These are phyloP conservation scores for Euzophera pinguis DNA, from an alignment of 2,888 invertebrate genomes.

Conservation along the genomic window DNA sequence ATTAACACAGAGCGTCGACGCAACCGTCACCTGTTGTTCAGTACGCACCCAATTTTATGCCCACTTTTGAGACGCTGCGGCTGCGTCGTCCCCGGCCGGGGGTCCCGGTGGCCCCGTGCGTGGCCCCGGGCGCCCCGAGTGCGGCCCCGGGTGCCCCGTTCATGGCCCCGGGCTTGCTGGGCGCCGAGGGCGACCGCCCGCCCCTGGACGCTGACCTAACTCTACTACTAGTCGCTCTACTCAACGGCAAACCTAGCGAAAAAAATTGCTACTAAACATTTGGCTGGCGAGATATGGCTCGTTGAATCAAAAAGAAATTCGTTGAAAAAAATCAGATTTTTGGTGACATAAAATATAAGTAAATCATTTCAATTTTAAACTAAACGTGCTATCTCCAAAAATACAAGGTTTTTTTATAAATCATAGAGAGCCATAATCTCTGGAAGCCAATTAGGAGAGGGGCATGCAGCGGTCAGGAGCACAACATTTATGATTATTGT, in stretches of 20 bases:
- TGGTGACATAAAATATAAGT: no score
- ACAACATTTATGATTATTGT: conserved; percentile 35
- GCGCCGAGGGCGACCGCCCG: conserved; percentile 68
- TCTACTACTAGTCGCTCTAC: conserved; percentile 81
- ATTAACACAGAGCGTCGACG: conserved; percentile 69
- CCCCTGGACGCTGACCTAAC: conserved; percentile 77
- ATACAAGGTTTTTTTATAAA: neutral
- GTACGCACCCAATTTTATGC: conserved; percentile 79
- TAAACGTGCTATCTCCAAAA: no score
- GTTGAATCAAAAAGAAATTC: conserved; percentile 6
- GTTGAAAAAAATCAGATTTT: no score
- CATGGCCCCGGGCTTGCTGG: conserved; percentile 52
- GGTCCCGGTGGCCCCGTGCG: conserved; percentile 40
- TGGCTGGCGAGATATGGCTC: conserved; percentile 53
- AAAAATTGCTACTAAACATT: conserved; percentile 53
- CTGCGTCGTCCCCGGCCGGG: conserved; percentile 64
- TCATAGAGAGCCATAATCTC: conserved; percentile 45
- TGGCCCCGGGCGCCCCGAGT: conserved; percentile 32
- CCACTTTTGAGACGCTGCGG: conserved; percentile 75
- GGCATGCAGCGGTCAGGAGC: conserved; percentile 68
- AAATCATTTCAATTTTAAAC: no score
- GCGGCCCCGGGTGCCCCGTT: conserved; percentile 24
- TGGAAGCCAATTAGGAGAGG: conserved; percentile 35
- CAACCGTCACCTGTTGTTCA: conserved; percentile 55
- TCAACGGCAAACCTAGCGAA: conserved; percentile 83